Evolutionary conservation across 2,113 vertebrate species (phyloP).

Genomic region (Gopherus flavomarginatus): DNA sequence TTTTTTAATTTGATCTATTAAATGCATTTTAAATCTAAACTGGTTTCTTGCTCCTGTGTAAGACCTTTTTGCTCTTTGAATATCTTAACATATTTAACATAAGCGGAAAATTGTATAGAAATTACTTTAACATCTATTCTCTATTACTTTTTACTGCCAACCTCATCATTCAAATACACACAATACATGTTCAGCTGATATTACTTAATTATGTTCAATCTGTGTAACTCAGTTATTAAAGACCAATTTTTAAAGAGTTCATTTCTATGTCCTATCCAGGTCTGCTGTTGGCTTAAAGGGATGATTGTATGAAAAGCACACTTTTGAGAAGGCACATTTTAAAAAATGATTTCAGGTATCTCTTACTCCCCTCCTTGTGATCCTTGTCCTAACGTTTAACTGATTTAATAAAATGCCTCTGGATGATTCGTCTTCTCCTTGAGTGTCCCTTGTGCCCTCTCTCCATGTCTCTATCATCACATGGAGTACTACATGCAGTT

Average conservation of each 20-base stretch:
- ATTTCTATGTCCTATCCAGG: constrained; percentile 29
- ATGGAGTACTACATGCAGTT: background rate
- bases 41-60: constrained; percentile 14
- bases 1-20: constrained; percentile 44
- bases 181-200: constrained; percentile 47
- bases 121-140: constrained; percentile 52
- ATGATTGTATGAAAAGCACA: background rate
- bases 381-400: constrained; percentile 22
- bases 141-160: constrained; percentile 47
- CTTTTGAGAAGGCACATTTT: background rate
- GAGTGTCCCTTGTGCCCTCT: background rate
- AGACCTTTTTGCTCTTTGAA: constrained; percentile 23
- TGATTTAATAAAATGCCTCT: constrained; percentile 6
- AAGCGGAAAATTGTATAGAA: constrained; percentile 66
- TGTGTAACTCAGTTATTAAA: constrained; percentile 78
- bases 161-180: constrained; percentile 59
- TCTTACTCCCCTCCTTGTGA: rapidly evolving
- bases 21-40: constrained; percentile 55
- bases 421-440: background rate
- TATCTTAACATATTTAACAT: constrained; percentile 44
- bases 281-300: constrained; percentile 15
- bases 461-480: background rate
- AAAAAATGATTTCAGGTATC: background rate
- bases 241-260: constrained; percentile 66
- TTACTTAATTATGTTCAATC: constrained; percentile 79